phyloP scores from a whole-genome alignment of 1,140 invertebrate genomes.

The Drosophila pandora region DNA sequence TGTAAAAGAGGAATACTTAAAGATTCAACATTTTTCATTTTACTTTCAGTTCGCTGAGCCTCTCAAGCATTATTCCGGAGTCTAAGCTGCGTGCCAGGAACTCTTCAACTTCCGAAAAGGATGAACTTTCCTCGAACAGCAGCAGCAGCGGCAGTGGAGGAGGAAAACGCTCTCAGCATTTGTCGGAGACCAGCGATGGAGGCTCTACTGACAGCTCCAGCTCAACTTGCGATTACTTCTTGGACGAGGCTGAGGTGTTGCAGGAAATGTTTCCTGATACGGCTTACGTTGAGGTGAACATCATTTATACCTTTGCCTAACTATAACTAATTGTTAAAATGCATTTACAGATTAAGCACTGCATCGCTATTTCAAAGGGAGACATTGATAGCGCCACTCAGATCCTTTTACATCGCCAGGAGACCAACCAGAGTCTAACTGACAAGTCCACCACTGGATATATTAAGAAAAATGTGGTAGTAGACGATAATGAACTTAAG shows the following conservation, averaged over 20 bases:
- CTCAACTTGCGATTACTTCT: slow-evolving; percentile 86
- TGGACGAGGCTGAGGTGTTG: slow-evolving; percentile 88
- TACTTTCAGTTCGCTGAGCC: slow-evolving; percentile 70
- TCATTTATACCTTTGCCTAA: neutral
- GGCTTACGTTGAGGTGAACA: slow-evolving; percentile 89
- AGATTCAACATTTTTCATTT: neutral
- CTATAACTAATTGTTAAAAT: neutral
- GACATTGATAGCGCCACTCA: slow-evolving; percentile 94
- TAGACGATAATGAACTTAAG: slow-evolving; percentile 91
- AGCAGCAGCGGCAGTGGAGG: slow-evolving; percentile 59
- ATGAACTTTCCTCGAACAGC: slow-evolving; percentile 80
- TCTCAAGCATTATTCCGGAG: slow-evolving; percentile 82
- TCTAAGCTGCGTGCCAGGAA: slow-evolving; percentile 79
- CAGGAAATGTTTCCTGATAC: slow-evolving; percentile 96
- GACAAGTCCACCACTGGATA: slow-evolving; percentile 86
- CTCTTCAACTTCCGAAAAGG: slow-evolving; percentile 78
- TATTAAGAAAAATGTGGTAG: slow-evolving; percentile 84
- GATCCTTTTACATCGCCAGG: slow-evolving; percentile 93
- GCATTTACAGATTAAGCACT: slow-evolving; percentile 88
- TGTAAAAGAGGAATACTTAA: neutral
- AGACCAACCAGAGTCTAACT: slow-evolving; percentile 90
- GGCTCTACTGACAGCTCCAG: slow-evolving; percentile 86
- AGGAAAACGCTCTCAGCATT: slow-evolving; percentile 86
- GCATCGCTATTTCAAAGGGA: slow-evolving; percentile 92
- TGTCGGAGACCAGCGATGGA: slow-evolving; percentile 88